Evolutionary conservation across 2,113 vertebrate genomes (phyloP), one percentile per base, ranked within the genome.

Genomic region (Lepisosteus oculatus): DNA sequence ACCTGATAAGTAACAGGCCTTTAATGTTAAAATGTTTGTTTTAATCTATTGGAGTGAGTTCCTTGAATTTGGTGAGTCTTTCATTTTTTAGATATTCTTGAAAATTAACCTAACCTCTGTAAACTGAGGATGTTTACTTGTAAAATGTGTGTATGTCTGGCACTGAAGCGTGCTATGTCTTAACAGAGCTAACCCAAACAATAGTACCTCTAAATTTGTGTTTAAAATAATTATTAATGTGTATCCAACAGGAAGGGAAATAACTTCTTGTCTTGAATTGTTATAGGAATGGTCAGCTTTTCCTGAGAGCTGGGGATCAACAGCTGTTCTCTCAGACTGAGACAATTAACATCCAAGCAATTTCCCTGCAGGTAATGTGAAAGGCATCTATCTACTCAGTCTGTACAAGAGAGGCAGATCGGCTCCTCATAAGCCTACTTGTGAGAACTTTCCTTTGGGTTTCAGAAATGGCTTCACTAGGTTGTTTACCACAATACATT

Each of bases 331-430:
- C 95, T 47, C 84, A 85, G 55, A 81, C 89, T 0, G 82, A 91
- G 72, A 81, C 85, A 0, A 77, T 99, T 86, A 84, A 84, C 44
- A 51, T 96, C 69, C 93, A 93, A 74, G 95, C 90, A 0, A 88
- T 97, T 62, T 98, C 97, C n/a, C 85, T 88, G 56, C 93, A 97
- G 96, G 97, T 99, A 91, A 82, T 0, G 6, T 55, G 6, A 17
- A 12, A 51, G 47, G 47, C 47, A 51, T 5, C 47, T 29, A 29
- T 9, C 2, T 51, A 6, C 47, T 51, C 5, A 51, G 47, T 9
- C 9, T 51, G 47, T 1, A 9, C 47, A 51, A 9, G 47, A 51
- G 47, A 51, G 5, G 5, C 47, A 9, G 9, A 51, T 51, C 0
- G 47, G 47, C 29, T 29, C 29, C 29, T 29, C 29, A 29, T 29